Evolutionary conservation across 1,140 invertebrate genomes (phyloP).

Genomic region (Lethrus apterus): DNA sequence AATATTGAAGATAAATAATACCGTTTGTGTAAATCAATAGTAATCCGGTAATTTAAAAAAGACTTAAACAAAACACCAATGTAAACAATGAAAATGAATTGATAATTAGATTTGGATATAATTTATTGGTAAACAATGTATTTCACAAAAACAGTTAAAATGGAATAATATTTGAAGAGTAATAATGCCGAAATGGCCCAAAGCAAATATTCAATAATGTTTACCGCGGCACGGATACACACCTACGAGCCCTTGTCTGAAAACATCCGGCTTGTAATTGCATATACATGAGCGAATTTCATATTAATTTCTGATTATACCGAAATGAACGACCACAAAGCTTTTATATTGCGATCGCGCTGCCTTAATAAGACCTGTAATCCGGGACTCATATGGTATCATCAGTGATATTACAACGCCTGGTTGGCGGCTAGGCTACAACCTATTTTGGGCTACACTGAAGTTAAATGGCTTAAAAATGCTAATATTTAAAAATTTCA

Average conservation of each 20-base stretch:
- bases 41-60: too few species aligned
- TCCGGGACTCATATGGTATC: slow-evolving; percentile 36
- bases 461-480: slow-evolving; percentile 15
- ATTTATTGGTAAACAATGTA: slow-evolving; percentile 15
- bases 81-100: slow-evolving; percentile 10
- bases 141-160: slow-evolving; percentile 7
- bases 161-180: slow-evolving; percentile 15
- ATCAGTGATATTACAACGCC: slow-evolving; percentile 36
- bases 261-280: slow-evolving; percentile 37
- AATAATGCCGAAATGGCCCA: slow-evolving; percentile 13
- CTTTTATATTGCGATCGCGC: slow-evolving; percentile 40
- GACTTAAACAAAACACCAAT: too few species aligned
- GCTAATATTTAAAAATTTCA: slow-evolving; percentile 17
- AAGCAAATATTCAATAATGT: slow-evolving; percentile 27
- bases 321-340: slow-evolving; percentile 40
- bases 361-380: slow-evolving; percentile 42
- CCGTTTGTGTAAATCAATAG: too few species aligned
- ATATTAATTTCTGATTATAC: slow-evolving; percentile 44
- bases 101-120: slow-evolving; percentile 5
- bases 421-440: slow-evolving; percentile 16
- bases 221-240: slow-evolving; percentile 18
- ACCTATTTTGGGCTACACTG: slow-evolving; percentile 2
- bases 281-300: slow-evolving; percentile 41
- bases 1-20: too few species aligned
- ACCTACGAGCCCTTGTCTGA: slow-evolving; percentile 21